Percentiles rank a stretch among this genome's conserved stretches.
Evolutionary conservation across 1,140 invertebrate species (phyloP).

Genomic region (Eciton burchellii): DNA sequence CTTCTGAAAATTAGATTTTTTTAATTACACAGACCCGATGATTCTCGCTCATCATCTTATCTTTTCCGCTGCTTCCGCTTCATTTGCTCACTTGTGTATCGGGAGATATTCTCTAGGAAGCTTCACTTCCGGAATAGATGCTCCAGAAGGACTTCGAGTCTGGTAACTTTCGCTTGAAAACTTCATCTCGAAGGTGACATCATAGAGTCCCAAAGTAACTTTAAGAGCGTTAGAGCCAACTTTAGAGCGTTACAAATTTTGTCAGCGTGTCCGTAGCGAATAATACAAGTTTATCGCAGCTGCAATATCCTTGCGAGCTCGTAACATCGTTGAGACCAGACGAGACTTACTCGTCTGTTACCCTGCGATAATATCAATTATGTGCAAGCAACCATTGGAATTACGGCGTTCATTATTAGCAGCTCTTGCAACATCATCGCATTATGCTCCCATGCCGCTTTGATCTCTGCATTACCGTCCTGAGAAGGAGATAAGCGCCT

Average conservation of each 20-base stretch:
- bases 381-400: not conserved
- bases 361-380: conserved; percentile 8
- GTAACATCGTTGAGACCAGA: too few species aligned
- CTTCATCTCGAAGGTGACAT: not conserved
- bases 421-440: not conserved
- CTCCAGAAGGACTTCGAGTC: not conserved
- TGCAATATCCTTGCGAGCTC: too few species aligned
- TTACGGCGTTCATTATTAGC: conserved; percentile 1
- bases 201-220: not conserved
- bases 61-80: not conserved
- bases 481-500: conserved; percentile 15
- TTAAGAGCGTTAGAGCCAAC: not conserved
- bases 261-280: not conserved
- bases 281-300: not conserved
- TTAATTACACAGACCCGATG: too few species aligned
- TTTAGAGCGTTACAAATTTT: not conserved
- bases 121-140: not conserved
- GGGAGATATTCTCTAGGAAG: conserved; percentile 3
- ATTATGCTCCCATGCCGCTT: not conserved
- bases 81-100: not conserved
- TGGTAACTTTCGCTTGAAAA: not conserved
- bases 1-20: conserved; percentile 3
- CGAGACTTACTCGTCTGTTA: not conserved
- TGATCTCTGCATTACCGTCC: conserved; percentile 48
- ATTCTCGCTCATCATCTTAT: not conserved